Conservation (phyloP, 2,888 invertebrate genomes). For the Melieria omissa region DNA sequence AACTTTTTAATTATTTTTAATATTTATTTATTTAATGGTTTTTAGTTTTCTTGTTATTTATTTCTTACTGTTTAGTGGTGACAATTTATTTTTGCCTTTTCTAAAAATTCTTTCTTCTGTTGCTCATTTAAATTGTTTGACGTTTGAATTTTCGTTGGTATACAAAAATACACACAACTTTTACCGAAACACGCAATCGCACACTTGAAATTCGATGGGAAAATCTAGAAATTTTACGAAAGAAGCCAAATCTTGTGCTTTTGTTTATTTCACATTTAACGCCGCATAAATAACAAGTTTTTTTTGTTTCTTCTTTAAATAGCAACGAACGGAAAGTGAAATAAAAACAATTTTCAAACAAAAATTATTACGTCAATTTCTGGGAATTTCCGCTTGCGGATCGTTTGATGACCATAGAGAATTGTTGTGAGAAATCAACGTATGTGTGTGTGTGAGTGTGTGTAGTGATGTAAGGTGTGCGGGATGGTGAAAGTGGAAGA, state of each 20-base stretch:
- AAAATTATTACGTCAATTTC: conserved; percentile 42
- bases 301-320: too few species aligned
- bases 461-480: not conserved
- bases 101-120: too few species aligned
- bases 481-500: too few species aligned
- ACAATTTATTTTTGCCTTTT: too few species aligned
- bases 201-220: not conserved
- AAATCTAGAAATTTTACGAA: not conserved
- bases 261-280: conserved; percentile 21
- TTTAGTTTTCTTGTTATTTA: too few species aligned
- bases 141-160: too few species aligned
- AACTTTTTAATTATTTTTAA: too few species aligned
- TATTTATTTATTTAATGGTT: too few species aligned
- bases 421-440: not conserved
- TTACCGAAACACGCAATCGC: not conserved
- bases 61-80: too few species aligned
- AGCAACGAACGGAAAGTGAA: too few species aligned
- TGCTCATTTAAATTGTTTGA: too few species aligned
- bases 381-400: conserved; percentile 43
- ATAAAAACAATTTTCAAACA: not conserved
- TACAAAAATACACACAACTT: not conserved
- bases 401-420: too few species aligned
- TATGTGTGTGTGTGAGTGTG: not conserved
- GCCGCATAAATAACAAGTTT: conserved; percentile 1
- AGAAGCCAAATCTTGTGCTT: conserved; percentile 1